Evolutionary conservation across 2,113 vertebrate genomes (phyloP).

Genomic region (Clinocottus analis): DNA sequence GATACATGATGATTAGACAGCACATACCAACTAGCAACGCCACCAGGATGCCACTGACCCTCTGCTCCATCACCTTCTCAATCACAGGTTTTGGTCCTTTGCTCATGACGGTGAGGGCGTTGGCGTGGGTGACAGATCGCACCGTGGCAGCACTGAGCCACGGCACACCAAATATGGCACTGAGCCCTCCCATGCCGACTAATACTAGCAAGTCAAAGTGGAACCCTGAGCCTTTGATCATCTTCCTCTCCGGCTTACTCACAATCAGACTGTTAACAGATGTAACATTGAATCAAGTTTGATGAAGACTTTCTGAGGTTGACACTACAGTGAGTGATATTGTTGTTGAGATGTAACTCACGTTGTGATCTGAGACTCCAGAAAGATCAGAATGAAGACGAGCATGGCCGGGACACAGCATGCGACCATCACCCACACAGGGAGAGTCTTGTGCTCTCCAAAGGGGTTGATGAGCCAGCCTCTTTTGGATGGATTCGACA

Average conservation of each 20-base stretch:
- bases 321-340: background rate
- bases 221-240: constrained; percentile 95
- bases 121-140: constrained; percentile 93
- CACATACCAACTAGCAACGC: constrained; percentile 92
- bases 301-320: background rate
- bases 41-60: constrained; percentile 92
- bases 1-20: background rate
- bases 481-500: constrained; percentile 83
- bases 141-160: constrained; percentile 97
- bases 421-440: constrained; percentile 94
- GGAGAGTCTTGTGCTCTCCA: constrained; percentile 78
- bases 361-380: constrained; percentile 99
- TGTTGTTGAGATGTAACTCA: constrained; percentile 73
- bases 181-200: constrained; percentile 92
- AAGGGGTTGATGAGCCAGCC: constrained; percentile 92
- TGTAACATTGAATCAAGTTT: background rate
- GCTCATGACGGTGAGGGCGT: constrained; percentile 93
- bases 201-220: constrained; percentile 95
- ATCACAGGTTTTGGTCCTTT: constrained; percentile 86
- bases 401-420: constrained; percentile 89
- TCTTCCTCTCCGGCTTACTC: constrained; percentile 94
- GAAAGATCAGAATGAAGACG: constrained; percentile 98
- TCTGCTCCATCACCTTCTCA: constrained; percentile 92
- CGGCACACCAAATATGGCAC: constrained; percentile 92
- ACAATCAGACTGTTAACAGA: constrained; percentile 86